Evolutionary conservation across 2,888 invertebrate species (phyloP), one percentile per base, ranked within the genome.

Genomic region (Galerucella nymphaeae): DNA sequence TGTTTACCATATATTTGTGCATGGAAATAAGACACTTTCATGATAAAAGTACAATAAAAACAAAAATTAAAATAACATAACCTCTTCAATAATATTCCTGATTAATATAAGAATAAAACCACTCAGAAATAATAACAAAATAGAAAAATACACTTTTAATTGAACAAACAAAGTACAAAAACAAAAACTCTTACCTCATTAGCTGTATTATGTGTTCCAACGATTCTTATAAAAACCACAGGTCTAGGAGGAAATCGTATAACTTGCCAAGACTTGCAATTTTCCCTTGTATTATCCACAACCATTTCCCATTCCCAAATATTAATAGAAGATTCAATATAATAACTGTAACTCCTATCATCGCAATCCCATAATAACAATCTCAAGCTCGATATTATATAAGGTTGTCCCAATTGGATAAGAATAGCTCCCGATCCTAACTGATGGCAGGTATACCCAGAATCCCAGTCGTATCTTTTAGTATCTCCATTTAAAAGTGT

Each of bases 311-410:
- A 99, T 84, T 95, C 94, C 89, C 93, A 93, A 83, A 93, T 92
- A 88, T 99, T 96, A 78, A 94, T 92, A 13, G 97, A 97, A 14
- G 96, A 95, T 89, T 99, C 98, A 68, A 99, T 93, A 86, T 96
- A 97, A 87, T 97, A 99, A 65, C 96, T 95, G 88, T 99, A 99
- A 78, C 94, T 94, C 66, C 98, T 91, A 86, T 94, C 94, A 88
- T 96, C 96, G 87, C 97, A 98, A 88, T 99, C 99, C 99, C 99
- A 99, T 75, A 99, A 89, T 80, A 99, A 88, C 84, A 99, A 88
- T 87, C 97, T 91, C 89, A 99, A 91, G 41, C 96, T 96, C 71
- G 93, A 92, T 75, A 99, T 92, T 84, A 97, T 90, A 86, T 97
- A 98, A 2, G 99, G 99, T 89, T 99, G 99, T 71, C 93, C 89